Evolutionary conservation across 2,113 vertebrate species (phyloP).

Genomic region (Mirounga angustirostris): DNA sequence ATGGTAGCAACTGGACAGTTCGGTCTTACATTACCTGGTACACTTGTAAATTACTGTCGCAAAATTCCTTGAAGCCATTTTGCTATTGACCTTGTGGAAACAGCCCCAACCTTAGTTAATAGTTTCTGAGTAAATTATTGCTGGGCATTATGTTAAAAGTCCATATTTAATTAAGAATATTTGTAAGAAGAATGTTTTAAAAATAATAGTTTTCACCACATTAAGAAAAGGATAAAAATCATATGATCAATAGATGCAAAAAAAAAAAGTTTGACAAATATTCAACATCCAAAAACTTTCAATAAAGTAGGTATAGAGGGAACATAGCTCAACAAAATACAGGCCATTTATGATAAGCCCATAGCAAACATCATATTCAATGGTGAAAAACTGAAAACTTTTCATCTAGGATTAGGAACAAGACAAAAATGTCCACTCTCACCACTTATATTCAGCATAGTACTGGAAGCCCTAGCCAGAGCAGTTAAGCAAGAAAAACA

Average conservation of each 20-base stretch:
- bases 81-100: not conserved
- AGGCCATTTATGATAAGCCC: not conserved
- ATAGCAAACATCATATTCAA: not conserved
- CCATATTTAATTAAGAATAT: conserved; percentile 24
- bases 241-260: not conserved
- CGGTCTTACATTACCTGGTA: not conserved
- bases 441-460: not conserved
- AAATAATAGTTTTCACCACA: not conserved
- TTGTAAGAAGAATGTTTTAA: not conserved
- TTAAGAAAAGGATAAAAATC: not conserved
- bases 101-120: not conserved
- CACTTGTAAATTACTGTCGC: conserved; percentile 11
- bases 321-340: not conserved
- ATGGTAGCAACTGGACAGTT: not conserved
- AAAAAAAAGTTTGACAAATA: not conserved
- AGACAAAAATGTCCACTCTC: not conserved
- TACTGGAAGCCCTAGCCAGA: not conserved
- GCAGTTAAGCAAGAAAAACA: not conserved
- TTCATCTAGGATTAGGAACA: not conserved
- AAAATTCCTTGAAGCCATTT: not conserved
- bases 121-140: not conserved
- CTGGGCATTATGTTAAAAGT: conserved; percentile 15
- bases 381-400: not conserved
- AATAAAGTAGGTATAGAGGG: not conserved
- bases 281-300: not conserved